These are phyloP conservation scores for Peucedramus taeniatus DNA, from an alignment of 2,113 vertebrate species.

Conservation along the genomic window DNA sequence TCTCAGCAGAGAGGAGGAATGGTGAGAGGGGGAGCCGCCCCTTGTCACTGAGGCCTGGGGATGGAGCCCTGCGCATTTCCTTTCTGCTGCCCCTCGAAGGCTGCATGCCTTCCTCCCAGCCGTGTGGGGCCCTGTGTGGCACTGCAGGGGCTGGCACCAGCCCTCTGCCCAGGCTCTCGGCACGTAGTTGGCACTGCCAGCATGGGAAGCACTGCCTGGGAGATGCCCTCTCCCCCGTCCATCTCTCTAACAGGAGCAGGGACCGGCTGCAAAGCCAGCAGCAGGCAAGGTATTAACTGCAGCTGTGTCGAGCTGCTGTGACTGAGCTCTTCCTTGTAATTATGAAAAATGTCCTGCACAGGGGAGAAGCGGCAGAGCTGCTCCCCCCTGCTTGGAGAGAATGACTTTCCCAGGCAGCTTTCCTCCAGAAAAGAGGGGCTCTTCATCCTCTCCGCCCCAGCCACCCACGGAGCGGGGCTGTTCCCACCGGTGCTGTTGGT, in stretches of 20 bases:
- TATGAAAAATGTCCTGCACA: constrained; percentile 55
- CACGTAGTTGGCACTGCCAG: not conserved
- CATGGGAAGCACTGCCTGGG: accelerated
- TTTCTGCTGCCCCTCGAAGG: accelerated
- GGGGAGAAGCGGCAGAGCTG: constrained; percentile 4
- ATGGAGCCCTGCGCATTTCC: accelerated
- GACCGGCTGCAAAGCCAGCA: not conserved
- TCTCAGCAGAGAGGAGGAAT: not conserved
- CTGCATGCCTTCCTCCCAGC: not conserved
- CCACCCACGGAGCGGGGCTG: constrained; percentile 48
- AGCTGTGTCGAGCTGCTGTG: not conserved
- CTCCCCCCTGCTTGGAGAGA: constrained; percentile 5
- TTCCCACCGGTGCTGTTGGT: constrained; percentile 14
- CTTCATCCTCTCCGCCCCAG: not conserved
- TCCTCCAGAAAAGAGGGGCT: not conserved
- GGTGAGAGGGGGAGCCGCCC: not conserved
- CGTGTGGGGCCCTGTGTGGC: not conserved
- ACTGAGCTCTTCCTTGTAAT: constrained; percentile 47
- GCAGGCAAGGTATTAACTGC: constrained; percentile 4
- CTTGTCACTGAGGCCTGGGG: accelerated
- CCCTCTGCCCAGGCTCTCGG: not conserved
- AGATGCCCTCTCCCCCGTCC: not conserved
- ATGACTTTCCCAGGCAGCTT: constrained; percentile 58
- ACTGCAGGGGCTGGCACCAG: not conserved
- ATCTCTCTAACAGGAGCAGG: not conserved